phyloP scores from a whole-genome alignment of 1,140 invertebrate species.

The Drosophila sulfurigaster region DNA sequence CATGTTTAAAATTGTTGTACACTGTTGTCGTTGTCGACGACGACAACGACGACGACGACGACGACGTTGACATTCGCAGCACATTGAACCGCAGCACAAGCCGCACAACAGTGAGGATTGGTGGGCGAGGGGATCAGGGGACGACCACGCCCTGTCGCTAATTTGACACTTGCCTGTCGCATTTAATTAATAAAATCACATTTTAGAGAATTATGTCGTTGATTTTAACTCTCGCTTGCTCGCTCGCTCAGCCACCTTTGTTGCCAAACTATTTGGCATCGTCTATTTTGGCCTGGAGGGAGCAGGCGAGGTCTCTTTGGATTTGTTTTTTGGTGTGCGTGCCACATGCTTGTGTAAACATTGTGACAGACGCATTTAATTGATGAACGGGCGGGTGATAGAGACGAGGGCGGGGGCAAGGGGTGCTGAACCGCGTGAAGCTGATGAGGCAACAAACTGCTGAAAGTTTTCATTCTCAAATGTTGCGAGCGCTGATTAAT shows the following conservation, averaged over 20 bases:
- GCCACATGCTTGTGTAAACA: constrained; percentile 41
- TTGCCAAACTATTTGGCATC: constrained; percentile 39
- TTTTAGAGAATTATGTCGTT: constrained; percentile 74
- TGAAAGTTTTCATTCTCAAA: constrained; percentile 43
- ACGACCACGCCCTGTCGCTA: constrained; percentile 50
- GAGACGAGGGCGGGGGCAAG: constrained; percentile 17
- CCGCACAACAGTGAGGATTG: constrained; percentile 37
- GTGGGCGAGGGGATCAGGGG: neutral
- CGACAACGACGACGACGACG: constrained; percentile 23
- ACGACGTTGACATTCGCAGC: constrained; percentile 46
- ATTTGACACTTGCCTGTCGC: constrained; percentile 80
- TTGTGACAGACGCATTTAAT: constrained; percentile 69
- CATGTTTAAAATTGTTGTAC: constrained; percentile 80
- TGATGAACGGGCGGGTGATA: constrained; percentile 42
- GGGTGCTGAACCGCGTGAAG: constrained; percentile 7
- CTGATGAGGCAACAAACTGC: constrained; percentile 34
- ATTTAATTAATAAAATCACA: constrained; percentile 79
- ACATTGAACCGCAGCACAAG: constrained; percentile 77
- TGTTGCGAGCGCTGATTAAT: constrained; percentile 61
- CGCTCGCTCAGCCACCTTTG: constrained; percentile 7
- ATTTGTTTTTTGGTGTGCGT: constrained; percentile 8
- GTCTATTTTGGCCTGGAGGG: neutral
- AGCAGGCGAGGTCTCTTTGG: neutral
- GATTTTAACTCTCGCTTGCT: constrained; percentile 47
- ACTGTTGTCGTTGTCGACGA: constrained; percentile 49